Evolutionary conservation across 1,140 invertebrate species (phyloP).

Genomic region (Notospermus geniculatus): DNA sequence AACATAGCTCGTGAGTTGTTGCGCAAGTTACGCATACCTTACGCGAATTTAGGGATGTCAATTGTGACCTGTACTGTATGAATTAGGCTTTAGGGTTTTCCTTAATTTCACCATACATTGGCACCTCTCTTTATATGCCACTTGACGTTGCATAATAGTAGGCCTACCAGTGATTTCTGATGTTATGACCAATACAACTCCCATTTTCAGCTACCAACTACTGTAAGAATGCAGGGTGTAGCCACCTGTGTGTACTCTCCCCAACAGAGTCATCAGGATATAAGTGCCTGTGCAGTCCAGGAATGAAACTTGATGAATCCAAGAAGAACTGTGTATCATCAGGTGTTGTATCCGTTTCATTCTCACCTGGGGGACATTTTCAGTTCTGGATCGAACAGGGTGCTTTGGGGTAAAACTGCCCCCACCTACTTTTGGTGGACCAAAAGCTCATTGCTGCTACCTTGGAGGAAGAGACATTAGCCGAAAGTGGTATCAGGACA

Average conservation of each 20-base stretch:
- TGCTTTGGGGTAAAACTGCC: not conserved
- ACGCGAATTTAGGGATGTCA: too few relatives aligned
- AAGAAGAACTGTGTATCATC: slow-evolving; percentile 67
- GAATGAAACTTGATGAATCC: slow-evolving; percentile 71
- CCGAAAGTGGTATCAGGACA: too few relatives aligned
- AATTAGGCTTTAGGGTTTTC: too few relatives aligned
- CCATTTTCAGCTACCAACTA: slow-evolving; percentile 66
- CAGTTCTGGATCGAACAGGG: not conserved
- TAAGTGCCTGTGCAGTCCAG: slow-evolving; percentile 88
- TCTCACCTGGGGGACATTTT: slow-evolving; percentile 6
- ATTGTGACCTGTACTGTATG: too few relatives aligned
- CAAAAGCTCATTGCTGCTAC: not conserved
- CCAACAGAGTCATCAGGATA: slow-evolving; percentile 66
- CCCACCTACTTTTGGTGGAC: not conserved
- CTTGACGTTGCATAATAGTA: too few relatives aligned
- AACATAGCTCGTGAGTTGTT: too few relatives aligned
- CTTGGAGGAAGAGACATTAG: not conserved
- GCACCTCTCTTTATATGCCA: too few relatives aligned
- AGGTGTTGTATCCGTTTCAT: too few relatives aligned
- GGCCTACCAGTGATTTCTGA: too few relatives aligned
- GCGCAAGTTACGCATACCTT: too few relatives aligned
- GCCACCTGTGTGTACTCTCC: slow-evolving; percentile 88
- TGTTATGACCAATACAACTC: too few relatives aligned
- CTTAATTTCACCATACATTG: too few relatives aligned
- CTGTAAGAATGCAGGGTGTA: slow-evolving; percentile 74